Evolutionary conservation across 2,888 invertebrate genomes (phyloP), one percentile per base, ranked within the genome.

Genomic region (Zaprionus obscuricornis): DNA sequence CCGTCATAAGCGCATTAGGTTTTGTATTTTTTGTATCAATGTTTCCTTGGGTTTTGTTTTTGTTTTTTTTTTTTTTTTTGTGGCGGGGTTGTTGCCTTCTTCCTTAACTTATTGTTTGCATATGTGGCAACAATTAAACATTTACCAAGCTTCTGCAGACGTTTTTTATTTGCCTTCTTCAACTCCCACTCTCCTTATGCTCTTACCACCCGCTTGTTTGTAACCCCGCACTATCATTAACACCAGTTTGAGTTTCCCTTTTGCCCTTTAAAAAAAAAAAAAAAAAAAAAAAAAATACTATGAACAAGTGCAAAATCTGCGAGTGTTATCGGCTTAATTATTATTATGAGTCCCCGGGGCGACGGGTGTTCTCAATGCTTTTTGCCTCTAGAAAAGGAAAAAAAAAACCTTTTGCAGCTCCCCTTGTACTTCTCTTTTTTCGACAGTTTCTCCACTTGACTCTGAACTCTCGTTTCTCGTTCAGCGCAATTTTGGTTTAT

Each of bases 261-360:
- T n/a, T n/a, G n/a, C n/a, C n/a, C n/a, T n/a, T n/a, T n/a, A n/a
- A n/a, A 33, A 3, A 29, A 29, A 6, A 27, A 29, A 22, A 31
- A 29, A 37, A 56, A 22, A 22, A 22, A 22, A 22, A 22, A 22
- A 7, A 22, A 22, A 22, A 22, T 7, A 4, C 7, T 27, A 10
- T 29, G 50, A 63, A 70, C 86, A 84, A 86, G 81, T 82, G 81
- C 81, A 86, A 82, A 82, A 82, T 82, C 81, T 78, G 83, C 74
- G 63, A 77, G 67, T 85, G 82, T 86, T 86, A 82, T 82, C 86
- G 85, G 85, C 86, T 82, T 82, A 86, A 82, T 82, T 82, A 82
- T 86, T 77, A 81, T 86, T 84, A 84, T 63, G 77, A 73, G 81
- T 85, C 79, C 86, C n/a, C 85, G 57, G 50, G 75, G 36, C 85